phyloP scores from a whole-genome alignment of 2,888 invertebrate genomes.

The Baccha elongata region DNA sequence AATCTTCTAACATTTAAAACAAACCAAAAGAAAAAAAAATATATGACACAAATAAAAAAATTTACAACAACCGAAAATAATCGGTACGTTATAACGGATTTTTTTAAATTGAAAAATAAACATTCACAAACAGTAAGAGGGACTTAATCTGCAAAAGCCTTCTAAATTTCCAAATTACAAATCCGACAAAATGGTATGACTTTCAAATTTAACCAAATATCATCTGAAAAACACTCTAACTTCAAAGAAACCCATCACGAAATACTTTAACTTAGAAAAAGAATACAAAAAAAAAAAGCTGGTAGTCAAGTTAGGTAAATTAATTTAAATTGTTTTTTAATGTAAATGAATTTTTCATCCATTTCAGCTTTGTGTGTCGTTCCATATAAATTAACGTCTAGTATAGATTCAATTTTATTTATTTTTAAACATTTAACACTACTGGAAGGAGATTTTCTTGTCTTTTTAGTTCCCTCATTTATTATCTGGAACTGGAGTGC shows the following conservation, averaged over 20 bases:
- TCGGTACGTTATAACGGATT: too few relatives aligned
- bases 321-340: conserved; percentile 82
- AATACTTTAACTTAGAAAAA: conserved; percentile 15
- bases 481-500: conserved; percentile 43
- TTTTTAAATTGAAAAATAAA: background rate
- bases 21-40: too few relatives aligned
- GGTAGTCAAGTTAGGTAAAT: conserved; percentile 80
- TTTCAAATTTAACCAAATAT: conserved; percentile 23
- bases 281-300: conserved; percentile 74
- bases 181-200: conserved; percentile 23
- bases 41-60: too few relatives aligned
- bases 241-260: conserved; percentile 29
- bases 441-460: conserved; percentile 67
- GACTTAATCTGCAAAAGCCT: conserved; percentile 14
- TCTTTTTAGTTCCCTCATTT: conserved; percentile 46
- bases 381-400: conserved; percentile 19
- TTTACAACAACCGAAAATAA: too few relatives aligned
- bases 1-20: too few relatives aligned
- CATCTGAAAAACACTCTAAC: background rate
- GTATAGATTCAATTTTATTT: conserved; percentile 32
- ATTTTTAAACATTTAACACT: conserved; percentile 66
- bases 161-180: conserved; percentile 37
- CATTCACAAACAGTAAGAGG: background rate
- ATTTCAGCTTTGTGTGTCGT: conserved; percentile 58
- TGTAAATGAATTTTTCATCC: conserved; percentile 81